phyloP scores from a whole-genome alignment of 2,888 invertebrate species.

The Alloplasta piceator region DNA sequence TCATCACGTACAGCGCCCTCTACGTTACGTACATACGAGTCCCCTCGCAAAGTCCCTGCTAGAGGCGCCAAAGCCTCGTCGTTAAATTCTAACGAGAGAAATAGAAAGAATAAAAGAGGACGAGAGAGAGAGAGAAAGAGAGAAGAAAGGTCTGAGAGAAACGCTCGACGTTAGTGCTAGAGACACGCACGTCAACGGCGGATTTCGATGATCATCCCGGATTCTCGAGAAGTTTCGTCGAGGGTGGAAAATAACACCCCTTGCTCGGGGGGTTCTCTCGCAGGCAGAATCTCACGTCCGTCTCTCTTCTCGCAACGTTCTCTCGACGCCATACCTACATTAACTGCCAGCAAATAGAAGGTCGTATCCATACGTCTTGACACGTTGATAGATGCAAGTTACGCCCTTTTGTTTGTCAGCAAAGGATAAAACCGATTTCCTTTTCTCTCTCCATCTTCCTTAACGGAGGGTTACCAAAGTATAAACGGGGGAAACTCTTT shows the following conservation, averaged over 20 bases:
- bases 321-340: constrained; percentile 12
- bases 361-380: no score
- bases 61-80: constrained; percentile 54
- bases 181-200: constrained; percentile 62
- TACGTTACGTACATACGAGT: constrained; percentile 32
- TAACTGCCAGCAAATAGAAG: no score
- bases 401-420: no score
- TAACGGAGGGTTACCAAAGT: constrained; percentile 61
- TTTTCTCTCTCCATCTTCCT: constrained; percentile 17
- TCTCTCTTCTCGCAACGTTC: constrained; percentile 16
- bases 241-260: constrained; percentile 66
- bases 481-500: constrained; percentile 33
- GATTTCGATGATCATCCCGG: constrained; percentile 67
- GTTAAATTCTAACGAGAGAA: constrained; percentile 58
- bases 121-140: constrained; percentile 9
- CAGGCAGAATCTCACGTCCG: constrained; percentile 31
- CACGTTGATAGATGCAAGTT: no score
- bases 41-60: constrained; percentile 1
- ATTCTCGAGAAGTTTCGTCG: constrained; percentile 57
- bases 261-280: constrained; percentile 31
- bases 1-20: constrained; percentile 26
- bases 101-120: constrained; percentile 2
- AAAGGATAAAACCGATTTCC: neutral
- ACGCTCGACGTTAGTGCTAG: constrained; percentile 33
- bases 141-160: constrained; percentile 39